These are phyloP conservation scores for Euwallacea fornicatus DNA, from an alignment of 1,140 invertebrate genomes.

Conservation along the genomic window DNA sequence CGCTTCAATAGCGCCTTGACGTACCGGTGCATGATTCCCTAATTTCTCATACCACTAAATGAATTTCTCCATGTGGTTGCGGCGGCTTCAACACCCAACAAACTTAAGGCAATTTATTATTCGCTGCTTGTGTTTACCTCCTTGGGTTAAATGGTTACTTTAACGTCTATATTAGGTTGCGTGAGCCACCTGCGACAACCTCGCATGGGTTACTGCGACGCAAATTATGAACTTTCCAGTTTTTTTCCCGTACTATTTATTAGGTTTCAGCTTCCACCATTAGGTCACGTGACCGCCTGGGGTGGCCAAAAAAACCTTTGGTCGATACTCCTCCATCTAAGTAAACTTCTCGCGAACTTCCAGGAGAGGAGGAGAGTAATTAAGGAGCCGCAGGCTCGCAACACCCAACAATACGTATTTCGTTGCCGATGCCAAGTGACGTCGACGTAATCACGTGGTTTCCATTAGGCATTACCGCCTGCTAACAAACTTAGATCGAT, in stretches of 20 bases:
- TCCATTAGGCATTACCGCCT: conserved; percentile 11
- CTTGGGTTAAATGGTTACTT: conserved; percentile 18
- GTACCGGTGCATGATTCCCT: no score
- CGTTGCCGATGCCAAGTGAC: conserved; percentile 1
- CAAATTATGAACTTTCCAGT: no score
- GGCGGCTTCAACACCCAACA: background rate
- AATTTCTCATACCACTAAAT: background rate
- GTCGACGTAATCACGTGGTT: conserved; percentile 9
- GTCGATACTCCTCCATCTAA: background rate
- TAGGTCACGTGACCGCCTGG: no score
- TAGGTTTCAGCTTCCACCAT: no score
- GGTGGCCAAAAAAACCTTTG: background rate
- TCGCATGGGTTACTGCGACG: background rate
- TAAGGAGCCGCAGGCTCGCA: background rate
- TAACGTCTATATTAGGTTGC: conserved; percentile 20
- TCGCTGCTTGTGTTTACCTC: conserved; percentile 13
- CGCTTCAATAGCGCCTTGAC: no score
- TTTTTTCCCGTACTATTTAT: no score
- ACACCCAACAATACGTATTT: conserved; percentile 9
- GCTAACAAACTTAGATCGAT: conserved; percentile 19
- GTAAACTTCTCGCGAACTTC: background rate
- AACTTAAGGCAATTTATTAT: conserved; percentile 15
- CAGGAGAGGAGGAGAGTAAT: background rate
- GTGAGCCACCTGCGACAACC: conserved; percentile 16
- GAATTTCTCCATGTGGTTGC: conserved; percentile 7